phyloP scores from a whole-genome alignment of 1,140 invertebrate species.

The Drosophila melanica region DNA sequence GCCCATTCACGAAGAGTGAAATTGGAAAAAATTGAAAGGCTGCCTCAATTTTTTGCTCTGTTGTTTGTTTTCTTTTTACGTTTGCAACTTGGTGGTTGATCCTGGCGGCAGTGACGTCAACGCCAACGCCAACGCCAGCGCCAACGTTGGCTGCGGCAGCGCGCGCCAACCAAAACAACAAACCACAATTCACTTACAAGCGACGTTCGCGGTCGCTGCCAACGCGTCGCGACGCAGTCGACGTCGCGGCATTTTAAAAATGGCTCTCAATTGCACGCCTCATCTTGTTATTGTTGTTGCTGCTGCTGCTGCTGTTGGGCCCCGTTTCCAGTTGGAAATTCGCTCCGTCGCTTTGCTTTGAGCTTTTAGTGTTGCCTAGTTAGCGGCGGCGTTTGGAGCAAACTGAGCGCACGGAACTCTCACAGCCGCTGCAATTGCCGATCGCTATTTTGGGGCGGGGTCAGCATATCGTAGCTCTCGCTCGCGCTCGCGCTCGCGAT shows the following conservation, averaged over 20 bases:
- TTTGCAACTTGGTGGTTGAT: slow-evolving; percentile 48
- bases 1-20: slow-evolving; percentile 43
- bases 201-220: slow-evolving; percentile 44
- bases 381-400: slow-evolving; percentile 44
- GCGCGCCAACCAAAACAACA: slow-evolving; percentile 81
- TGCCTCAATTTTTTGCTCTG: slow-evolving; percentile 20
- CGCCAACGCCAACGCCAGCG: slow-evolving; percentile 11
- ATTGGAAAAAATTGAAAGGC: slow-evolving; percentile 17
- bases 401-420: slow-evolving; percentile 34
- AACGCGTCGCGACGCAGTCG: slow-evolving; percentile 12
- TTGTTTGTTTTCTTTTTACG: slow-evolving; percentile 19
- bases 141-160: slow-evolving; percentile 31
- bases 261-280: slow-evolving; percentile 16
- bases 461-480: neutral
- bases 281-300: slow-evolving; percentile 18
- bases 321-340: slow-evolving; percentile 48
- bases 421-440: slow-evolving; percentile 11
- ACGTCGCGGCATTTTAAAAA: slow-evolving; percentile 26
- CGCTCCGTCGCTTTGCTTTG: slow-evolving; percentile 9
- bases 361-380: slow-evolving; percentile 59
- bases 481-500: slow-evolving; percentile 18
- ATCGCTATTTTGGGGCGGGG: slow-evolving; percentile 26
- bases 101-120: slow-evolving; percentile 39
- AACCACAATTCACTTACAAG: slow-evolving; percentile 83
- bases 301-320: slow-evolving; percentile 9